phyloP scores from a whole-genome alignment of 2,888 invertebrate genomes.

The Drosophila multiciliata region DNA sequence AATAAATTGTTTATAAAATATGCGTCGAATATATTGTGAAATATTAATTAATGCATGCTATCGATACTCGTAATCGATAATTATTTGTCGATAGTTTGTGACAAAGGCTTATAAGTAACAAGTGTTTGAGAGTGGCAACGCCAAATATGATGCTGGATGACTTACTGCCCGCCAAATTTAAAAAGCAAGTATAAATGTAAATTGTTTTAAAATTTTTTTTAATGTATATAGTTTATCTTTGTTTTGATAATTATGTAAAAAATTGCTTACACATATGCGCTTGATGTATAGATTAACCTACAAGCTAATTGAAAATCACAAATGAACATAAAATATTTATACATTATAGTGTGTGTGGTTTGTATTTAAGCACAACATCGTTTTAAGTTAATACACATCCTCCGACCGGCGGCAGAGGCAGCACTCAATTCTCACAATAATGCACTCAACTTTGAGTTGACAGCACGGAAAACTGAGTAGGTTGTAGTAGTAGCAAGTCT shows the following conservation, averaged over 20 bases:
- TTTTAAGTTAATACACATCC: constrained; percentile 78
- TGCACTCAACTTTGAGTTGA: constrained; percentile 77
- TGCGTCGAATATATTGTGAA: not conserved
- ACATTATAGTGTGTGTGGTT: constrained; percentile 68
- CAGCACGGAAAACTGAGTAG: constrained; percentile 72
- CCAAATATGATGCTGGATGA: not conserved
- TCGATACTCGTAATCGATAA: constrained; percentile 28
- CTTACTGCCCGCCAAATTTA: not conserved
- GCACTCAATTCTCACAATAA: constrained; percentile 64
- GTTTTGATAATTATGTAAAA: constrained; percentile 77
- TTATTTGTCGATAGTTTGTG: constrained; percentile 11
- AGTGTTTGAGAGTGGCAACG: constrained; percentile 19
- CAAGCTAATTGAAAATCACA: constrained; percentile 76
- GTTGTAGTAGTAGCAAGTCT: constrained; percentile 4
- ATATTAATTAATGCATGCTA: not conserved
- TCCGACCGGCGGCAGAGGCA: constrained; percentile 35
- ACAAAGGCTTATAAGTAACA: constrained; percentile 19
- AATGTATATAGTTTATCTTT: constrained; percentile 77
- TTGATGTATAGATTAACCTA: constrained; percentile 76
- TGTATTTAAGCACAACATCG: constrained; percentile 71
- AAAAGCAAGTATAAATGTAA: constrained; percentile 10
- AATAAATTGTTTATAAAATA: not conserved
- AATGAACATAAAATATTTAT: constrained; percentile 81
- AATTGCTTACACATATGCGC: constrained; percentile 73
- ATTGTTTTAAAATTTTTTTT: constrained; percentile 61